Conservation (phyloP, 2,888 invertebrate species). For the Stomorhina lunata region DNA sequence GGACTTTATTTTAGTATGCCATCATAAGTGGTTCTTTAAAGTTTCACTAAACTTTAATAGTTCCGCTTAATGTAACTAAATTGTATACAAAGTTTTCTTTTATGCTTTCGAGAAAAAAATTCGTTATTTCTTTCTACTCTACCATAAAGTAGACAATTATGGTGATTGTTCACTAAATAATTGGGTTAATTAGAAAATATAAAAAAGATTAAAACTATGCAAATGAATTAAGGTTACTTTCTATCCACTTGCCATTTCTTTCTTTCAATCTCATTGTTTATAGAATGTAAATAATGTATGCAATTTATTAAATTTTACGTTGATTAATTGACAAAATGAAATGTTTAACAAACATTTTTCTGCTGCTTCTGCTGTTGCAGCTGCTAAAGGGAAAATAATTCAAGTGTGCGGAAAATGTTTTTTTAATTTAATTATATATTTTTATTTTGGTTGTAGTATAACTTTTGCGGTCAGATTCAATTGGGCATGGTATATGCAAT, state of each 20-base stretch:
- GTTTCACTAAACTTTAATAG: constrained; percentile 41
- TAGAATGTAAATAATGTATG: not conserved
- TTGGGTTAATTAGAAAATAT: constrained; percentile 54
- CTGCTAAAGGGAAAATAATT: too few species aligned
- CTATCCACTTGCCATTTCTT: not conserved
- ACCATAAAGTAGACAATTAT: constrained; percentile 14
- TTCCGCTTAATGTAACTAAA: constrained; percentile 38
- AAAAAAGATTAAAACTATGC: not conserved
- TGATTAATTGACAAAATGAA: constrained; percentile 13
- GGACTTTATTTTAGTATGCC: constrained; percentile 55
- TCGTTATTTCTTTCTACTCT: not conserved
- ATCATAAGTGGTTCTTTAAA: constrained; percentile 55
- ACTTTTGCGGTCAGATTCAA: not conserved
- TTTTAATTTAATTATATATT: not conserved
- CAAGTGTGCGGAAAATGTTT: not conserved
- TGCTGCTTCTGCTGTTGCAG: too few species aligned
- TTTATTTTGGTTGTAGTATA: not conserved
- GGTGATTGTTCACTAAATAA: constrained; percentile 54
- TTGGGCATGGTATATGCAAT: not conserved
- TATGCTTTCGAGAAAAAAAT: too few species aligned
- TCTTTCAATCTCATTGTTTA: not conserved
- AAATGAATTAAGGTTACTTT: constrained; percentile 25
- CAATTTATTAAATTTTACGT: not conserved
- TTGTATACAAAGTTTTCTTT: constrained; percentile 23
- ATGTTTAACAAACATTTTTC: not conserved